Evolutionary conservation across 2,797 vertebrate species (phyloP), one percentile per base, ranked within the genome.

Genomic region (Peromyscus attwateri): DNA sequence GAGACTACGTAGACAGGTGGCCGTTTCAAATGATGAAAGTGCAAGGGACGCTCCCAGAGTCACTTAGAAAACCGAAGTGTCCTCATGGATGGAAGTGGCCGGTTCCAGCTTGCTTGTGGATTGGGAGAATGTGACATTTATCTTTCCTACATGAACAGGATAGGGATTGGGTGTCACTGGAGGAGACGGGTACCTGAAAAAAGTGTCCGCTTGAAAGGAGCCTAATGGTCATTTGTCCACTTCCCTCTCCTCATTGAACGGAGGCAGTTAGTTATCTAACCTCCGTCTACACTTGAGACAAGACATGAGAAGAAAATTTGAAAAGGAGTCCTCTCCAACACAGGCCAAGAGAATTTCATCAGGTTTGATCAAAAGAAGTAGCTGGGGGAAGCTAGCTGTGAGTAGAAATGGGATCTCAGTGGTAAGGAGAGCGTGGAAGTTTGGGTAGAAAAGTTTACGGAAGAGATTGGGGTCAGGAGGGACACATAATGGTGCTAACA

Each of bases 281-380:
- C 34, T 71, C n/a, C 13, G 31, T 1, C 34, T 79, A 9, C 19
- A 25, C 64, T 89, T 82, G 88, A 64, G 40, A 52, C 1, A 62
- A 79, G 46, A 87, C 31, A 13, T 52, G 31, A 95, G 64, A 91
- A 90, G 64, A 66, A 87, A n/a, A 43, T 64, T 21, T 12, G 52
- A 37, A 57, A 70, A 88, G 25, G 14, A 21, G 25, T 88, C 93
- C 89, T 85, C 73, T 97, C 6, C 70, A 79, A 40, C 62, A 25
- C n/a, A 16, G n/a, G 52, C n/a, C 11, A 62, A 87, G 66, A 46
- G 82, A 13, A 77, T 55, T 49, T 68, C 40, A 8, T 85, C 66
- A 94, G 62, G 4, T 91, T 57, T 89, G 92, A 73, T 68, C 75
- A 49, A 85, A 91, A 89, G 25, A 90, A 94, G 46, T 60, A 62